Percentiles rank a stretch among this genome's conserved stretches.
These are phyloP conservation scores for Lepisosteus oculatus DNA, from an alignment of 2,113 vertebrate species.

Conservation along the genomic window DNA sequence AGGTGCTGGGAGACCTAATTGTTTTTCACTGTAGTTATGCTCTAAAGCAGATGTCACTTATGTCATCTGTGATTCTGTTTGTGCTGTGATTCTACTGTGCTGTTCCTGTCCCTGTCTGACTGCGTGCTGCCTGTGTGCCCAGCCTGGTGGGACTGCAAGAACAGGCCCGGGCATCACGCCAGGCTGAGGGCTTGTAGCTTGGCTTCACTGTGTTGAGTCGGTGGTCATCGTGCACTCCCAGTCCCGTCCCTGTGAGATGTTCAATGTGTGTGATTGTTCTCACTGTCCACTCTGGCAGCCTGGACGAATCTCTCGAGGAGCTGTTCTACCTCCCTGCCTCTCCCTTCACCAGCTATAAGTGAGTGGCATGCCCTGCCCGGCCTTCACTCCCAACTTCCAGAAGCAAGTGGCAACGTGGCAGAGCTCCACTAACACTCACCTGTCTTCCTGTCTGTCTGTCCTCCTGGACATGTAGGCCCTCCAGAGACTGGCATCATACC, in stretches of 20 bases:
- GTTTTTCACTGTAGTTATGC: too few relatives aligned
- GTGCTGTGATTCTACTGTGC: too few relatives aligned
- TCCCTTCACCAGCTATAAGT: slow-evolving; percentile 68
- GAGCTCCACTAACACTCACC: slow-evolving; percentile 30
- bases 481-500: not conserved
- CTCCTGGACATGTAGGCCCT: not conserved
- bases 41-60: too few relatives aligned
- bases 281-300: slow-evolving; percentile 60
- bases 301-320: slow-evolving; percentile 69
- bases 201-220: not conserved
- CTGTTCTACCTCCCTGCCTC: slow-evolving; percentile 55
- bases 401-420: not conserved
- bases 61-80: too few relatives aligned
- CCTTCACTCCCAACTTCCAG: slow-evolving; percentile 6
- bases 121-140: too few relatives aligned
- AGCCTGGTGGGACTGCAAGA: too few relatives aligned
- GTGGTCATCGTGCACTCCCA: not conserved
- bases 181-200: too few relatives aligned
- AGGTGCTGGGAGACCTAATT: too few relatives aligned
- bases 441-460: slow-evolving; percentile 28
- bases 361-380: slow-evolving; percentile 51
- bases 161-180: too few relatives aligned
- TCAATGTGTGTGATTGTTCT: slow-evolving; percentile 46
- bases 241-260: not conserved
- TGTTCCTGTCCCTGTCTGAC: too few relatives aligned